These are phyloP conservation scores for Pocillopora damicornis DNA, from an alignment of 64 coral and sea anemone species.

Conservation along the genomic window DNA sequence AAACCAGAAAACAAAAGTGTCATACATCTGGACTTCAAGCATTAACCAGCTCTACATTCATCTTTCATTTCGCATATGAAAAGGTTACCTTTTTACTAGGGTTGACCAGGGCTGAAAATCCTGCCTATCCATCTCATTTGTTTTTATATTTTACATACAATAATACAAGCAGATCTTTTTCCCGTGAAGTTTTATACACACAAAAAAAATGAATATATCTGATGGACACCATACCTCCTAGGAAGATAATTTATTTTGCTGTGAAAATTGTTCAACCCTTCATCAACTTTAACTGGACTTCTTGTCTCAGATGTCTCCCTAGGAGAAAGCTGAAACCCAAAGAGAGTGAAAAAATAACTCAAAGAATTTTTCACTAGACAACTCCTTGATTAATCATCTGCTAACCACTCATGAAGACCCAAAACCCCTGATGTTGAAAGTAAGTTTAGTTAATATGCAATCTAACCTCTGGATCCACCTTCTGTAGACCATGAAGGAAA, in stretches of 20 bases:
- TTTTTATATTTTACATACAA: no score
- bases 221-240: neutral
- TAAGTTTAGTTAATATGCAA: no score
- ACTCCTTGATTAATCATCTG: neutral
- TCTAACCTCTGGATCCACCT: no score
- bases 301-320: constrained; percentile 4
- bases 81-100: no score
- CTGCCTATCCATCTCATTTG: no score
- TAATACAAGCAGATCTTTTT: no score
- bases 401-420: no score
- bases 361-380: neutral
- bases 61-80: no score
- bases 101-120: no score
- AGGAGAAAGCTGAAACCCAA: constrained; percentile 28
- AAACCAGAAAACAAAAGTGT: neutral
- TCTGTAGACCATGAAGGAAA: no score
- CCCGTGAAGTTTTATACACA: no score
- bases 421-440: no score
- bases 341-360: neutral
- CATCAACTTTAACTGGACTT: neutral
- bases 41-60: neutral
- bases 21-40: neutral
- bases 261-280: constrained; percentile 6
- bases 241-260: neutral
- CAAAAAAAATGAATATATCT: neutral